Evolutionary conservation across 2,888 invertebrate species (phyloP).

Genomic region (Maniola hyperantus): DNA sequence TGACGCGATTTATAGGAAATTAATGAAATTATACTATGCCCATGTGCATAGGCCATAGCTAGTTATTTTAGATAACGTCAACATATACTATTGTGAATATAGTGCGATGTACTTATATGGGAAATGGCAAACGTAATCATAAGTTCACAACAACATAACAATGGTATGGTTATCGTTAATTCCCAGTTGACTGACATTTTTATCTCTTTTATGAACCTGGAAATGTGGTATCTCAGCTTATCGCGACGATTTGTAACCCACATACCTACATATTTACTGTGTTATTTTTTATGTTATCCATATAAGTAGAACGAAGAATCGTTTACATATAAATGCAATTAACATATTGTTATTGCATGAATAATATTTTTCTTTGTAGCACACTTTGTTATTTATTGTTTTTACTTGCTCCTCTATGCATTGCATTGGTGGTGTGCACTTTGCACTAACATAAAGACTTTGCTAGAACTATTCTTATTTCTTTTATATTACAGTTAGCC

Average conservation of each 20-base stretch:
- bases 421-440: not conserved
- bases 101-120: not conserved
- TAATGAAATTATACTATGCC: conserved; percentile 22
- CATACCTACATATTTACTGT: conserved; percentile 8
- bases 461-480: too few relatives aligned
- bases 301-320: not conserved
- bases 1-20: not conserved
- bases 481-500: too few relatives aligned
- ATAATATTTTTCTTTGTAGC: conserved; percentile 1
- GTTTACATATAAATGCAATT: not conserved
- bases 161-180: conserved; percentile 46
- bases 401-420: not conserved
- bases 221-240: conserved; percentile 32
- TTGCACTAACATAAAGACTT: not conserved
- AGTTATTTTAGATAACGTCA: conserved; percentile 12
- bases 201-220: conserved; percentile 41
- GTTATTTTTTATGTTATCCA: conserved; percentile 15
- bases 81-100: not conserved
- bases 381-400: conserved; percentile 2
- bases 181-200: conserved; percentile 57
- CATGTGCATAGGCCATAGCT: too few relatives aligned
- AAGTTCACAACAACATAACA: conserved; percentile 39
- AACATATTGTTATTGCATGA: conserved; percentile 7
- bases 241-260: conserved; percentile 25
- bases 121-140: not conserved